phyloP scores from a whole-genome alignment of 2,888 invertebrate genomes.

The Hypomecis atomaria region DNA sequence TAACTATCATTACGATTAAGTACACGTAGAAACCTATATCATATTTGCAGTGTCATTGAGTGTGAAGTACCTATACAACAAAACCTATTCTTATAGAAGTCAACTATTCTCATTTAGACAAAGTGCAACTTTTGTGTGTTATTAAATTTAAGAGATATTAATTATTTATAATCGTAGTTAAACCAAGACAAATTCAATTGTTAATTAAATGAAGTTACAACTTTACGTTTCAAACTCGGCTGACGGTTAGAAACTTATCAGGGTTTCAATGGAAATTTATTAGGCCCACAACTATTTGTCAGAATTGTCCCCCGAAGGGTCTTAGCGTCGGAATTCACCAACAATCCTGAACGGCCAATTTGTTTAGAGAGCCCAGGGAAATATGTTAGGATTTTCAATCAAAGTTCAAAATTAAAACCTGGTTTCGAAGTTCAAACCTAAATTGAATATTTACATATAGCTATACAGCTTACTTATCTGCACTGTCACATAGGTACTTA shows the following conservation, averaged over 20 bases:
- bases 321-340: constrained; percentile 65
- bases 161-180: constrained; percentile 76
- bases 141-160: constrained; percentile 52
- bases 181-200: constrained; percentile 77
- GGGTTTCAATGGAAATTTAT: constrained; percentile 82
- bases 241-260: constrained; percentile 69
- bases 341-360: constrained; percentile 74
- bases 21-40: no score
- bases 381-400: constrained; percentile 56
- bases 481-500: no score
- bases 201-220: constrained; percentile 79
- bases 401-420: constrained; percentile 44
- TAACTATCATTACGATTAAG: no score
- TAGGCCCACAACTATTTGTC: constrained; percentile 80
- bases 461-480: neutral
- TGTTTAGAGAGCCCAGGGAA: constrained; percentile 61
- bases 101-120: no score
- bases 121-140: neutral
- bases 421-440: constrained; percentile 28
- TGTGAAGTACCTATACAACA: no score
- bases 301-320: constrained; percentile 76
- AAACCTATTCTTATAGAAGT: no score
- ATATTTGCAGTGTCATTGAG: no score
- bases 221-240: constrained; percentile 73
- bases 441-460: constrained; percentile 20